A percentile compares a stretch with the other conserved stretches of the same genome.
Evolutionary conservation across 2,113 vertebrate genomes (phyloP).

Genomic region (Cephalopterus ornatus): DNA sequence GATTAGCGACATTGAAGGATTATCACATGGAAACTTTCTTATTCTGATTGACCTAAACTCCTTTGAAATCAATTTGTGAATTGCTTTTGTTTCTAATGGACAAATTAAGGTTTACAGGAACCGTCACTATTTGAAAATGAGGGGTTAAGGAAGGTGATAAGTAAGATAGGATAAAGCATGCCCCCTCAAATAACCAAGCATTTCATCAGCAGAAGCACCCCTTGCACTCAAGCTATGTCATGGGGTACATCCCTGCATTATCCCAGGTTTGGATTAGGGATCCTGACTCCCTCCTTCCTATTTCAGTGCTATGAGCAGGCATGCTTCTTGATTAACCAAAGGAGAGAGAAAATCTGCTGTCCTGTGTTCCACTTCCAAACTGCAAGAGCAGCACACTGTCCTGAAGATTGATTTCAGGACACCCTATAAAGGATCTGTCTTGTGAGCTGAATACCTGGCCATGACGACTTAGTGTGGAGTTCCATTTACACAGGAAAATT

Average conservation of each 20-base stretch:
- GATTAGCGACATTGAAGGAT: not conserved
- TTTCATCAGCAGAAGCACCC: not conserved
- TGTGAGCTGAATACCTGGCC: rapidly evolving
- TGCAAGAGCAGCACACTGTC: not conserved
- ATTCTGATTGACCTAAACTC: not conserved
- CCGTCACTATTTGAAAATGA: not conserved
- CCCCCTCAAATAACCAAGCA: not conserved
- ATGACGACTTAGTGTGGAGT: not conserved
- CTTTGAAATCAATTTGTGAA: not conserved
- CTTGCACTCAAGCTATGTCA: not conserved
- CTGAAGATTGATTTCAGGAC: not conserved
- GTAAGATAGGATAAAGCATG: not conserved
- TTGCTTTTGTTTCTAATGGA: not conserved
- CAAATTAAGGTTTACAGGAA: not conserved
- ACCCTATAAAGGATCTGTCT: not conserved
- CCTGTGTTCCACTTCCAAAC: not conserved
- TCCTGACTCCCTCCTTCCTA: not conserved
- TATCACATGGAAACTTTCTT: not conserved
- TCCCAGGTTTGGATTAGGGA: not conserved
- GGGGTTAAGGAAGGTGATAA: not conserved
- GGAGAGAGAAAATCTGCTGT: not conserved
- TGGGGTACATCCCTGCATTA: not conserved
- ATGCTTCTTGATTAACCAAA: not conserved
- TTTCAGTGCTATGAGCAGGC: not conserved
- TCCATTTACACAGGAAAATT: not conserved